Base-by-base conservation (phyloP, 2,888 invertebrate genomes). In the Chrysina gloriosa region DNA sequence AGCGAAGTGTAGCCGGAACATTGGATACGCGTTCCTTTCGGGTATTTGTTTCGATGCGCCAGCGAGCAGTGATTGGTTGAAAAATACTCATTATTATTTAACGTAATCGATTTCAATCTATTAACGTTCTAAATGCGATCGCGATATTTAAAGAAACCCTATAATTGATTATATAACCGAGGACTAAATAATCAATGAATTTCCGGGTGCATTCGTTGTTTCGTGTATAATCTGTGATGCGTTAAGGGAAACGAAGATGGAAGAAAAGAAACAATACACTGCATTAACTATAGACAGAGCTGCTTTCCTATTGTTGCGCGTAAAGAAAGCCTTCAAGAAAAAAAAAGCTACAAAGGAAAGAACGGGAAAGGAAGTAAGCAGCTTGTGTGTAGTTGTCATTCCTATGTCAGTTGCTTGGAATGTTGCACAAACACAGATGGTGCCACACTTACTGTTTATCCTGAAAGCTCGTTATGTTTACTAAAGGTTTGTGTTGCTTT, bases 261-360 rank as follows among this genome's bases (percentile, higher is more conserved):
- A 83, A 66, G 82, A 84, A 78, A 87, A 88, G 82, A 88, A 88
- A 77, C 84, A 85, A 74, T 89, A 89, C 75, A 88, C 90, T 71
- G 86, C 89, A 66, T 85, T 95, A 75, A 93, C 94, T 76, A 94
- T 96, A 81, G 95, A 95, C 85, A 89, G 94, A 73, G 95, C 95
- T 58, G 95, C 95, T 64, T 95, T 96, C 82, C 86, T 96, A 34
- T 87, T 96, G 74, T 86, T 96, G 75, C 87, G 95, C 74, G 95
- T 96, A 68, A 95, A 95, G 81, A 90, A 92, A 79, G 95, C 94
- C 39, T 95, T 96, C 84, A 94, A 93, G 84, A 95, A 93, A 86
- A 95, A n/a, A 95, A 85, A 90, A 94, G 74, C 90, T 94, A 81
- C 92, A 93, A 82, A 86, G 93, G 76, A 94, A 94, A 80, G 94